Evolutionary conservation across 1,140 invertebrate species (phyloP).

Genomic region (Cephus cinctus): DNA sequence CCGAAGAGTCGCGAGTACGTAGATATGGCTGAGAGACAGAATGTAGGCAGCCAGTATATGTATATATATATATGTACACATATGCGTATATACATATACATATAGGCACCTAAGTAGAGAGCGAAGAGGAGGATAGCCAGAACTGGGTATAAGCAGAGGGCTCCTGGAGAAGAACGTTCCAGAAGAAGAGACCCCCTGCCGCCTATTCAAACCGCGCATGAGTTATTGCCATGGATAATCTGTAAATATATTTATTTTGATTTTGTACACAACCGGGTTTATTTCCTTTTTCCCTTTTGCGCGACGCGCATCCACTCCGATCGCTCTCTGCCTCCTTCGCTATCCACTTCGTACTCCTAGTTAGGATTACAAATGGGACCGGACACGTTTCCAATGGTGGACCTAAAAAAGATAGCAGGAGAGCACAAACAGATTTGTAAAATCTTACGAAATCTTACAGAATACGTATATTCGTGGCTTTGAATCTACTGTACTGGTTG

Average conservation of each 20-base stretch:
- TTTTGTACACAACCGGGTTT: slow-evolving; percentile 46
- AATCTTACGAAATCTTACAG: no score
- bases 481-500: no score
- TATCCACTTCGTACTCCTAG: neutral
- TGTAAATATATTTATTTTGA: slow-evolving; percentile 57
- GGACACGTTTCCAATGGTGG: no score
- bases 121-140: slow-evolving; percentile 7
- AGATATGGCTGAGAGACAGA: slow-evolving; percentile 21
- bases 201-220: slow-evolving; percentile 52
- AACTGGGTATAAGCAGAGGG: slow-evolving; percentile 10
- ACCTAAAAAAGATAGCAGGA: no score
- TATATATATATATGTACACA: no score
- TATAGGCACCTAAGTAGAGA: no score
- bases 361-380: slow-evolving; percentile 17
- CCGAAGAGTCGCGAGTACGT: slow-evolving; percentile 33
- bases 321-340: neutral
- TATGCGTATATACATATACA: no score
- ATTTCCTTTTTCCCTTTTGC: slow-evolving; percentile 23
- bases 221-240: slow-evolving; percentile 53
- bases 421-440: no score
- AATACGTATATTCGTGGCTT: no score
- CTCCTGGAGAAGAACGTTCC: slow-evolving; percentile 18
- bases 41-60: neutral
- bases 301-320: slow-evolving; percentile 17
- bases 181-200: slow-evolving; percentile 42